phyloP scores from a whole-genome alignment of 2,113 vertebrate species.

The Erythrocercus mccallii region DNA sequence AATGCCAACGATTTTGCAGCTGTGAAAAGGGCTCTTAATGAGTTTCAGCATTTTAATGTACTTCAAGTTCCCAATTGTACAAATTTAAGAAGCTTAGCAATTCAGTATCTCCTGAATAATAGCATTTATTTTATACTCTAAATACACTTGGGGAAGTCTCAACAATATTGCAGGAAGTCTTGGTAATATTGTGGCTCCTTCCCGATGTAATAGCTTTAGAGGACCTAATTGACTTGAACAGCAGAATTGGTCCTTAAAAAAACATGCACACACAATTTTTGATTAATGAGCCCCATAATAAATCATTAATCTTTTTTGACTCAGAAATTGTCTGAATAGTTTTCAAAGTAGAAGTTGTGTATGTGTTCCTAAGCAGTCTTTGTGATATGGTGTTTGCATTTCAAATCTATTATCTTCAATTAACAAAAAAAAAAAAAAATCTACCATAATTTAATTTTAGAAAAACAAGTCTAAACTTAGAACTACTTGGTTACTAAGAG shows the following conservation, averaged over 20 bases:
- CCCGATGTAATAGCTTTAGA: constrained; percentile 68
- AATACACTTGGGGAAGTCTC: constrained; percentile 72
- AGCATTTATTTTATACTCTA: constrained; percentile 76
- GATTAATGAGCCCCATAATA: constrained; percentile 80
- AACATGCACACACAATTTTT: constrained; percentile 57
- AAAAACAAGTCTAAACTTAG: background rate
- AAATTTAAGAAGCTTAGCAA: constrained; percentile 78
- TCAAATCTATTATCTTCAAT: constrained; percentile 37
- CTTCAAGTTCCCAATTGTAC: constrained; percentile 73
- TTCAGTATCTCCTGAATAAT: constrained; percentile 75
- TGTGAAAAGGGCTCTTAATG: constrained; percentile 73
- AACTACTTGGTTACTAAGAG: background rate
- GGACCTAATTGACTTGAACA: constrained; percentile 76
- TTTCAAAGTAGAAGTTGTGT: constrained; percentile 30
- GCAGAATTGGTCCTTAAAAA: constrained; percentile 62
- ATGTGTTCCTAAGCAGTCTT: constrained; percentile 46
- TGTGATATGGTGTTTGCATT: constrained; percentile 21
- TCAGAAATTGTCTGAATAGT: constrained; percentile 60
- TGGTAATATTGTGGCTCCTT: constrained; percentile 66
- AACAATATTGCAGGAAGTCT: constrained; percentile 72
- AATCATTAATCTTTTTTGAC: constrained; percentile 78
- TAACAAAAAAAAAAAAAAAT: background rate
- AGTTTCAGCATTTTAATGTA: constrained; percentile 77
- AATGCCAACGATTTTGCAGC: constrained; percentile 64
- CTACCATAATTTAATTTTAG: constrained; percentile 15